Conservation (phyloP, 2,113 vertebrate species). For the Lagopus leucura region DNA sequence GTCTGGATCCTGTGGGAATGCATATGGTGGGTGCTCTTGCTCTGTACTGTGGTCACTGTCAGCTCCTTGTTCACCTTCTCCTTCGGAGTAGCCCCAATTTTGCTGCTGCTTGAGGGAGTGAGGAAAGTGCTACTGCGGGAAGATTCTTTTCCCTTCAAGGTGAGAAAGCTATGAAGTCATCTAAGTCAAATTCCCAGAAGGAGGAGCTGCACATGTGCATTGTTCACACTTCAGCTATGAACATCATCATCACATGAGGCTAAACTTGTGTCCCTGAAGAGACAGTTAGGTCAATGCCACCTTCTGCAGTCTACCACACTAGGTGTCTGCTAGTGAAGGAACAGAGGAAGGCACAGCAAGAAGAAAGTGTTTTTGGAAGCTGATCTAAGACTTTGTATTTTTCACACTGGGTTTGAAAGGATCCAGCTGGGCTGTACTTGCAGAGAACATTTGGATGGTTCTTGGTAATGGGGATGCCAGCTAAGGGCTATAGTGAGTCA, state of each 20-base stretch:
- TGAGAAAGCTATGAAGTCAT: neutral
- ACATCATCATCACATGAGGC: neutral
- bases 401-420: neutral
- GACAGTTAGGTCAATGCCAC: neutral
- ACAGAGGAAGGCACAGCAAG: neutral
- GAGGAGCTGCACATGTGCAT: neutral
- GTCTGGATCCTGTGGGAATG: neutral
- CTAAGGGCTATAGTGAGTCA: neutral
- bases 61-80: neutral
- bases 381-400: neutral
- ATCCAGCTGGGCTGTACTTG: neutral
- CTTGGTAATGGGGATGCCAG: neutral
- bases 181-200: neutral
- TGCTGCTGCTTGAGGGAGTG: neutral
- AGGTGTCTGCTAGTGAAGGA: neutral
- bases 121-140: neutral
- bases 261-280: neutral
- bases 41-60: neutral
- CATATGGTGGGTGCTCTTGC: neutral
- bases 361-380: neutral
- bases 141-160: neutral
- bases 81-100: neutral
- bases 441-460: neutral
- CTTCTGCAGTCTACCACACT: neutral
- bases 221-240: neutral